Evolutionary conservation across 2,797 vertebrate species (phyloP), one percentile per base, ranked within the genome.

Genomic region (Pipistrellus pygmaeus): DNA sequence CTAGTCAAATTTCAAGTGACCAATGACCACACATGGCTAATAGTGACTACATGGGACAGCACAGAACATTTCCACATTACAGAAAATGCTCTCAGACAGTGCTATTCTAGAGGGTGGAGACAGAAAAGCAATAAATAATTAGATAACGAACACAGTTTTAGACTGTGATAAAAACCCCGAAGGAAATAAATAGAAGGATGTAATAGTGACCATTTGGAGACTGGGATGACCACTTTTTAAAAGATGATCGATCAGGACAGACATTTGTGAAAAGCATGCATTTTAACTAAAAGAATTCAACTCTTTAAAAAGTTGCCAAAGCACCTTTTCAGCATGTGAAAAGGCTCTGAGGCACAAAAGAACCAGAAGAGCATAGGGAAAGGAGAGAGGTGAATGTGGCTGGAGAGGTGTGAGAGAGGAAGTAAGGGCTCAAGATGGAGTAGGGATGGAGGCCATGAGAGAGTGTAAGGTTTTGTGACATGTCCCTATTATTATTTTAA

Each of bases 271-370:
- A 0, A 21, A 78, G 85, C 55, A 11, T 1, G 30, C 21, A 46
- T 73, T 88, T 93, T 75, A 53, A 68, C 3, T 51, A 75, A 90
- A 17, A 76, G 20, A 71, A 20, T 87, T 62, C 71, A 72, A 51
- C 18, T 53, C 35, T 30, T 38, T n/a, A 44, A 92, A 88, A 89
- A 82, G 27, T 46, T 77, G 76, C 76, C 82, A 84, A 87, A 78
- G 32, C 66, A 53, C n/a, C n/a, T n/a, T n/a, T n/a, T n/a, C 57
- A 20, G 20, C 88, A 68, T 4, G 4, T 38, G 35, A 57, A 66
- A 64, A 95, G 46, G 8, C 18, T 27, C 18, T 8, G 46, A 62
- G 73, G 32, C 21, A 12, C 8, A 25, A 41, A 94, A 90, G n/a
- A 72, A 12, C 4, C 6, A n/a, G 73, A 60, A 6, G 12, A 53